Evolutionary conservation across 2,888 invertebrate genomes (phyloP).

Genomic region (Melangyna quadrimaculata): DNA sequence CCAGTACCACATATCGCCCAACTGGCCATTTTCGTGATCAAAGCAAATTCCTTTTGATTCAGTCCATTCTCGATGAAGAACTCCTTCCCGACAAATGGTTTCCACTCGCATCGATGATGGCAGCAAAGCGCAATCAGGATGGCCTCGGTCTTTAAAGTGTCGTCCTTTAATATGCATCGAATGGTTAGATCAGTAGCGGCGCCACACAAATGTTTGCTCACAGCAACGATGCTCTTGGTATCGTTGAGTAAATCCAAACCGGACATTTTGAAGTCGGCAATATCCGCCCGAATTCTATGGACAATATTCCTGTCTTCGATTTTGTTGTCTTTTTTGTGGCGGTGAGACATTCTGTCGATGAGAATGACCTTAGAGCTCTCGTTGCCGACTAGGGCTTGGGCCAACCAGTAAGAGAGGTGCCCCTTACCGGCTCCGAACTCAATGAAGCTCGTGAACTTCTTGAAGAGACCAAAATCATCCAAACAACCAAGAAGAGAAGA

Average conservation of each 20-base stretch:
- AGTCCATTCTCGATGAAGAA: slow-evolving; percentile 84
- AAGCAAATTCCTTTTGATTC: slow-evolving; percentile 85
- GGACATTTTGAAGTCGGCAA: slow-evolving; percentile 88
- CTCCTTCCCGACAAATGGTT: slow-evolving; percentile 85
- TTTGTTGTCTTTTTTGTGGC: slow-evolving; percentile 90
- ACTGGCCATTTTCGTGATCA: slow-evolving; percentile 91
- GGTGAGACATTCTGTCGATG: slow-evolving; percentile 90
- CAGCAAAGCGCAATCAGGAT: slow-evolving; percentile 93
- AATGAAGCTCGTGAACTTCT: slow-evolving; percentile 86
- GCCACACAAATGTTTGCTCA: slow-evolving; percentile 95
- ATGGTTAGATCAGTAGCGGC: slow-evolving; percentile 91
- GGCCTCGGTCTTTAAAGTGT: slow-evolving; percentile 81
- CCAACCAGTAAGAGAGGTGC: slow-evolving; percentile 89
- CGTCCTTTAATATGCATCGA: slow-evolving; percentile 83
- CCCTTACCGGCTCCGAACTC: slow-evolving; percentile 97
- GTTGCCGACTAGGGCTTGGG: slow-evolving; percentile 82
- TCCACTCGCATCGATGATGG: slow-evolving; percentile 91
- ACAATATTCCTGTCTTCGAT: slow-evolving; percentile 82
- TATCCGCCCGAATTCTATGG: slow-evolving; percentile 89
- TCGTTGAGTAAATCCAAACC: slow-evolving; percentile 81
- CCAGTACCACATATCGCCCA: slow-evolving; percentile 94
- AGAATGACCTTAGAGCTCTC: slow-evolving; percentile 85
- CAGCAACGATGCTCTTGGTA: slow-evolving; percentile 84
- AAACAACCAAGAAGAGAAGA: slow-evolving; percentile 89
- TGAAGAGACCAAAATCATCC: slow-evolving; percentile 84